Evolutionary conservation across 2,113 vertebrate genomes (phyloP).

Genomic region (Saiga tatarica): DNA sequence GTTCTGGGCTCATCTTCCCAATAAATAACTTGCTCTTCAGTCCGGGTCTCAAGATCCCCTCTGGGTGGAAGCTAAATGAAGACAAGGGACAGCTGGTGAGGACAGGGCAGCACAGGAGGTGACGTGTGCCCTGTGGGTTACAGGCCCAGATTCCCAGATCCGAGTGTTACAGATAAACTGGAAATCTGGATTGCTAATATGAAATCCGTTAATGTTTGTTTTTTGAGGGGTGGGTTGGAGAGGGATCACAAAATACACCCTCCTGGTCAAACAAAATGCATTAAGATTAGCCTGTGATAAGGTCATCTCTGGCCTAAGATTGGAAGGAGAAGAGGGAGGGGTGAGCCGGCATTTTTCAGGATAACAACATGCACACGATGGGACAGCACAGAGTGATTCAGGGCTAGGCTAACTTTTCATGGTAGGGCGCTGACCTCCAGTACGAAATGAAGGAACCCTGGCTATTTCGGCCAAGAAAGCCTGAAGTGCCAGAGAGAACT

Average conservation of each 20-base stretch:
- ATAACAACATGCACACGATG: rapidly evolving
- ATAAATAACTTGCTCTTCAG: neutral
- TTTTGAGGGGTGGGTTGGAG: neutral
- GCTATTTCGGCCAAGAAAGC: neutral
- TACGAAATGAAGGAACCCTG: neutral
- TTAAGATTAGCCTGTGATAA: neutral
- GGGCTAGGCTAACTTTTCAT: too few species aligned
- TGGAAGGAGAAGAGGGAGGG: neutral
- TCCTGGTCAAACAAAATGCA: neutral
- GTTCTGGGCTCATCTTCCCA: neutral
- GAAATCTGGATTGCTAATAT: neutral
- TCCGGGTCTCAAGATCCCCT: neutral
- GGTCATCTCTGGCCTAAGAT: neutral
- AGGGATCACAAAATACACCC: neutral
- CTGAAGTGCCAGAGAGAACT: neutral
- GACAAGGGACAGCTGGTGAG: neutral
- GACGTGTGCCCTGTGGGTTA: neutral
- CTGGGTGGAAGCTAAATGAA: neutral
- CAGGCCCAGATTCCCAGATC: neutral
- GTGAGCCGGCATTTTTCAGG: too few species aligned
- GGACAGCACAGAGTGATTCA: neutral
- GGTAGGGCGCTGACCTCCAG: too few species aligned
- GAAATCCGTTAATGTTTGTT: neutral
- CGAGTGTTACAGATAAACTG: neutral
- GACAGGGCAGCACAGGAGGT: too few species aligned